A percentile compares a stretch with the other conserved stretches of the same genome.
Evolutionary conservation across 1,140 invertebrate species (phyloP).

Genomic region (Spodoptera litura): DNA sequence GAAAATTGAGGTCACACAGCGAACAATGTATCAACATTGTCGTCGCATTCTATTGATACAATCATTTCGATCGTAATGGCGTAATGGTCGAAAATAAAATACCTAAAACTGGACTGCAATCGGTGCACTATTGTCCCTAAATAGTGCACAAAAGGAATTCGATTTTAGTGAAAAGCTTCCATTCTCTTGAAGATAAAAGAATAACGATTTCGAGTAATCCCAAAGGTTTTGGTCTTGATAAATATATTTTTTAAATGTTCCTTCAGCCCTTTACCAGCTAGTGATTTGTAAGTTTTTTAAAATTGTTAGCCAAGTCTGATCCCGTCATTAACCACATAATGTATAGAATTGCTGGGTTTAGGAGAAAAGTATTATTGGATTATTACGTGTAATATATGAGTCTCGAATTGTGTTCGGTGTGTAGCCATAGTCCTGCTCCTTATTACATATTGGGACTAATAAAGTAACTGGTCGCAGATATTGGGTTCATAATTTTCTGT

Average conservation of each 20-base stretch:
- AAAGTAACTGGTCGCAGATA: too few relatives aligned
- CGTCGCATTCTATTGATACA: conserved; percentile 66
- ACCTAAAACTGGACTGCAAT: conserved; percentile 73
- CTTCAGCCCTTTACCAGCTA: background rate
- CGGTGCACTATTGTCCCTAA: conserved; percentile 75
- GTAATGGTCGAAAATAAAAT: conserved; percentile 77
- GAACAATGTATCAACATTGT: conserved; percentile 43
- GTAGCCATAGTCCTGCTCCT: too few relatives aligned
- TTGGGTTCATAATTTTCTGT: too few relatives aligned
- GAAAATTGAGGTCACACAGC: conserved; percentile 34
- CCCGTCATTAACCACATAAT: too few relatives aligned
- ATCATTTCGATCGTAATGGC: conserved; percentile 69
- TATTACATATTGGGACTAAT: too few relatives aligned
- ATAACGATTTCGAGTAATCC: conserved; percentile 35
- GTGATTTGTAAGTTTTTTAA: background rate
- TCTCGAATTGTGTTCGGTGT: too few relatives aligned
- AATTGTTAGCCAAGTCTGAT: too few relatives aligned
- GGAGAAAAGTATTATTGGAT: too few relatives aligned
- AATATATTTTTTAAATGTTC: background rate
- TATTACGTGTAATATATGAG: too few relatives aligned
- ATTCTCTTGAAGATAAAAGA: conserved; percentile 52
- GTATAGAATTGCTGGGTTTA: too few relatives aligned
- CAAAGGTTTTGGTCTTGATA: conserved; percentile 1
- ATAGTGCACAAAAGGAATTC: conserved; percentile 72
- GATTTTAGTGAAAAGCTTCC: conserved; percentile 63